phyloP scores from a whole-genome alignment of 2,797 vertebrate genomes.

The Distichodus sexfasciatus region DNA sequence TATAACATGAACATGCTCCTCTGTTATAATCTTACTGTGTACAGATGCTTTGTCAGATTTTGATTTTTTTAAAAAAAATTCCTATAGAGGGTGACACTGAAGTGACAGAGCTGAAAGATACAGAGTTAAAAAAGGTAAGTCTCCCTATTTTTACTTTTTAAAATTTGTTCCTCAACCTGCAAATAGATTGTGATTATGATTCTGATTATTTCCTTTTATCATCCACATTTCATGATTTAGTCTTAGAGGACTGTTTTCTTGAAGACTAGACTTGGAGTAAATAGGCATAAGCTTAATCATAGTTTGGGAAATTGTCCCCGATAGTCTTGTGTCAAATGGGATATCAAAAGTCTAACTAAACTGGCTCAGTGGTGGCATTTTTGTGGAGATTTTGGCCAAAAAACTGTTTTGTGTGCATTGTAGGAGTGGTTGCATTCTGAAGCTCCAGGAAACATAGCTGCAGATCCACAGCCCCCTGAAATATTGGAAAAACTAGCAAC shows the following conservation, averaged over 20 bases:
- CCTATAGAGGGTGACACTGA: constrained; percentile 65
- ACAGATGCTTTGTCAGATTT: background rate
- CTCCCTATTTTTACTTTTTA: background rate
- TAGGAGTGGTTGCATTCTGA: constrained; percentile 69
- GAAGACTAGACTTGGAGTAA: no score
- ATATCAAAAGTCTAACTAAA: no score
- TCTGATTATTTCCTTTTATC: background rate
- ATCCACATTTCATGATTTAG: no score
- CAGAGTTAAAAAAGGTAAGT: constrained; percentile 43
- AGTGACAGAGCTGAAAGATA: constrained; percentile 59
- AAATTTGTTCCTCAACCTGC: background rate
- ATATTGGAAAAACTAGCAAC: constrained; percentile 78
- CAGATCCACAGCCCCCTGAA: constrained; percentile 59
- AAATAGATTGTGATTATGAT: background rate
- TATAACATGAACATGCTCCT: background rate
- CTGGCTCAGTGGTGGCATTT: no score
- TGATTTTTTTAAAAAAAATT: constrained; percentile 2
- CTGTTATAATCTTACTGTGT: background rate
- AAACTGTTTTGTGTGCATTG: constrained; percentile 10
- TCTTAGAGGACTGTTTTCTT: no score
- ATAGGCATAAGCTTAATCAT: no score
- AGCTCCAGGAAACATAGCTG: constrained; percentile 35
- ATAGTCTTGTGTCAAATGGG: no score
- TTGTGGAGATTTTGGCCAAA: no score
- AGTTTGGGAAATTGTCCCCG: no score